Base-by-base conservation (phyloP, 2,797 vertebrate species). In the Anolis apletophallus region DNA sequence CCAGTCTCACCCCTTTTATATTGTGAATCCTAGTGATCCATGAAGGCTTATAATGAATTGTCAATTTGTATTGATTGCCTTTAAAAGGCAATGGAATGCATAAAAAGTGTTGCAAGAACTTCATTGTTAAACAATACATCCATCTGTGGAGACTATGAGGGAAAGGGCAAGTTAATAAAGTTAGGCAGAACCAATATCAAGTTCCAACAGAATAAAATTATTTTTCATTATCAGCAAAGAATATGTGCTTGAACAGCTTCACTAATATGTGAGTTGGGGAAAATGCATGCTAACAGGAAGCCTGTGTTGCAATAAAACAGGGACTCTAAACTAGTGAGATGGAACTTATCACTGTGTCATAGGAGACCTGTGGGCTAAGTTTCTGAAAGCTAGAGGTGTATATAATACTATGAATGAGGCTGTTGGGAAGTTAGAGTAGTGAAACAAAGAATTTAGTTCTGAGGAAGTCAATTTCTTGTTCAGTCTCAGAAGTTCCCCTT, bases 61-160 rank as follows among this genome's bases (percentile, higher is more conserved):
- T 84, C 50, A 29, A 92, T 46, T 90, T 86, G 64, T 85, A 94
- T 34, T 84, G 93, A 94, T 95, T 95, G 88, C 36, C 89, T 88
- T 87, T 94, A 93, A 93, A 92, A 92, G 61, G 61, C 72, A 91
- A 61, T n/a, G 85, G 87, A 83, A 69, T 0, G 0, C 79, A 87
- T 59, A 87, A 93, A 89, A 3, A 50, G 14, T 19, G 0, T 21
- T 86, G 71, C 50, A 80, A 88, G 57, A 21, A 83, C 88, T 91
- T 72, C 55, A 16, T 61, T 80, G n/a, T 52, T 80, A 83, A 80
- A 83, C 40, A 32, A 71, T 34, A 81, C 12, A 1, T 0, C 0
- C 0, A 84, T 26, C n/a, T 52, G 4, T 9, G 54, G 1, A 57
- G 11, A 61, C 50, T 32, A 59, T 13, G 3, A 88, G 26, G 3